phyloP scores from a whole-genome alignment of 2,113 vertebrate genomes.

The Dolichallabes microphthalmus region DNA sequence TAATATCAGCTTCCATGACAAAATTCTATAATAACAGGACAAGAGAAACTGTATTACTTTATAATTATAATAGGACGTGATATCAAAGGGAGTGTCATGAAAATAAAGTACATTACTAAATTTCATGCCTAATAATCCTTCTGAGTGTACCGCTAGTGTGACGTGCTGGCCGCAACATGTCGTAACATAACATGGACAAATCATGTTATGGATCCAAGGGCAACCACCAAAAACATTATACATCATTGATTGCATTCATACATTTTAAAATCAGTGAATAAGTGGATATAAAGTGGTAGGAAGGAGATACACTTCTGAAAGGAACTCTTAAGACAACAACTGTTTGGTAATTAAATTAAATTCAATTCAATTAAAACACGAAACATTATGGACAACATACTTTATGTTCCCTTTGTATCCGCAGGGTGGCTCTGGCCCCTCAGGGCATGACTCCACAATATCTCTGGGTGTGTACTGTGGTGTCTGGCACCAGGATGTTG shows the following conservation, averaged over 20 bases:
- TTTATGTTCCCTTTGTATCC: too few relatives aligned
- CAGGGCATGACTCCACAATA: too few relatives aligned
- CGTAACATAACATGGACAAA: background rate
- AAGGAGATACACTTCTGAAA: too few relatives aligned
- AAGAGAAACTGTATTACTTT: background rate
- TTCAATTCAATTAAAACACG: too few relatives aligned
- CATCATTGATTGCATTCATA: too few relatives aligned
- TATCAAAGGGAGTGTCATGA: background rate
- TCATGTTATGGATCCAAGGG: background rate
- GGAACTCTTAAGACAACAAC: background rate
- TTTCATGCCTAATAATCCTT: background rate
- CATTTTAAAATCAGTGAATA: background rate
- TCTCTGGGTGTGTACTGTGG: too few relatives aligned
- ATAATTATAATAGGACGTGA: background rate
- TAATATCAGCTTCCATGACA: background rate
- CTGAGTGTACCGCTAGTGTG: background rate
- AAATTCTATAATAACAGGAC: background rate
- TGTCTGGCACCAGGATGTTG: too few relatives aligned
- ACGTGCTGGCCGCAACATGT: background rate
- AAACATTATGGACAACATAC: too few relatives aligned
- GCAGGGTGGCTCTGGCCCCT: too few relatives aligned
- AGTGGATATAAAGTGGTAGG: background rate
- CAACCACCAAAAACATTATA: background rate
- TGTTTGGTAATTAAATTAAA: background rate
- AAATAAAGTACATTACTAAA: background rate